Conservation (phyloP, 37 sponge, comb jelly and placozoan genomes). For the Spongia lamella region DNA sequence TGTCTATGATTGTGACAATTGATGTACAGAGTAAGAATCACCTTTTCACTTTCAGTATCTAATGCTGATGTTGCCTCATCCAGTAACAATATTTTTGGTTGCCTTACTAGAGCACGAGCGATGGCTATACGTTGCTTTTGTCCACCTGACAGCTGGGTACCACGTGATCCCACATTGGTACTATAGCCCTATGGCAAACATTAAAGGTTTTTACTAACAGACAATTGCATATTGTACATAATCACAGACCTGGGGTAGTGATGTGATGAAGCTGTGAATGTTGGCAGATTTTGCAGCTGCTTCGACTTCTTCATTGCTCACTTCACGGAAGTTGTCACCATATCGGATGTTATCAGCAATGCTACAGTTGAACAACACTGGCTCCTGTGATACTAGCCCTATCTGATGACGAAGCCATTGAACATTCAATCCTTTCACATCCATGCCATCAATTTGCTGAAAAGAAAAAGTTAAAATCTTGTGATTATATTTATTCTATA, state of each 20-base stretch:
- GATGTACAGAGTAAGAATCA: too few species aligned
- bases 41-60: conserved; percentile 83
- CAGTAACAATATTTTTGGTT: conserved; percentile 76
- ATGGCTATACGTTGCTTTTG: conserved; percentile 84
- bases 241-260: conserved; percentile 87
- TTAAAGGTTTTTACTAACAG: too few species aligned
- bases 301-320: conserved; percentile 80
- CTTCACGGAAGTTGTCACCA: conserved; percentile 79
- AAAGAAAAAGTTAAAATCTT: too few species aligned
- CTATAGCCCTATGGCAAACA: conserved; percentile 62
- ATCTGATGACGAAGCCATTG: conserved; percentile 81
- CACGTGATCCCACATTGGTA: conserved; percentile 68
- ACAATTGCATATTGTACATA: neutral
- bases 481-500: too few species aligned
- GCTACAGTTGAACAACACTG: conserved; percentile 72
- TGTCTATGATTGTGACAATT: neutral
- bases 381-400: conserved; percentile 89
- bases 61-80: conserved; percentile 87
- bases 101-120: conserved; percentile 75
- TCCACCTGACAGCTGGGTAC: conserved; percentile 77
- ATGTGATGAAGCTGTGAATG: conserved; percentile 86
- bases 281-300: conserved; percentile 88
- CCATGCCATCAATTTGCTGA: conserved; percentile 7
- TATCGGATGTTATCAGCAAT: conserved; percentile 95
- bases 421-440: conserved; percentile 64